phyloP scores from a whole-genome alignment of 2,113 vertebrate genomes.

The Clinocottus analis region DNA sequence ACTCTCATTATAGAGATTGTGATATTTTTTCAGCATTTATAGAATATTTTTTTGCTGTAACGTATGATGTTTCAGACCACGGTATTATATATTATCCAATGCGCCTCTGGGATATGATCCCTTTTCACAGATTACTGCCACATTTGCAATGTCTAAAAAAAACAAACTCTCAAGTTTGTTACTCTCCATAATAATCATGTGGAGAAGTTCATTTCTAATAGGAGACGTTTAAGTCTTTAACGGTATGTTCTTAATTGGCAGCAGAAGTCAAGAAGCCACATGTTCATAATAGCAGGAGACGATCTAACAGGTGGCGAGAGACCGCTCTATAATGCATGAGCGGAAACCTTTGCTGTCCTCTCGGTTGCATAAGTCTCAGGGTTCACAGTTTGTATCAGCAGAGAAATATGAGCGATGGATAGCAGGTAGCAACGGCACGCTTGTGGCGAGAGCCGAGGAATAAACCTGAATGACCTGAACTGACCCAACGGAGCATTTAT shows the following conservation, averaged over 20 bases:
- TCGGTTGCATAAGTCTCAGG: conserved; percentile 4
- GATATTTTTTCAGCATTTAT: no score
- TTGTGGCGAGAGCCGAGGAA: not conserved
- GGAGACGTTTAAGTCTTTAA: not conserved
- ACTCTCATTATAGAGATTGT: no score
- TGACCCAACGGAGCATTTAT: not conserved
- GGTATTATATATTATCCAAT: no score
- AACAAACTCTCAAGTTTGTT: no score
- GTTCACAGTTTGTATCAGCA: not conserved
- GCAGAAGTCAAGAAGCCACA: not conserved
- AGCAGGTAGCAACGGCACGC: no score
- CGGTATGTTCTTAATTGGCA: not conserved
- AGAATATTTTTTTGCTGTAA: no score
- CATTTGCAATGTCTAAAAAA: no score
- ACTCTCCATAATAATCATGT: no score
- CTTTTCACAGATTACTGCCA: no score
- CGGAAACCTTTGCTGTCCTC: conserved; percentile 13
- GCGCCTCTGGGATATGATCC: no score
- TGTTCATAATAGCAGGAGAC: conserved; percentile 27
- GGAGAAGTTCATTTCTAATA: no score
- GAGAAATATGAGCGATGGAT: not conserved
- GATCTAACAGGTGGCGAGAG: conserved; percentile 17
- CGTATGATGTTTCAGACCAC: no score
- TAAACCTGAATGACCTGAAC: not conserved
- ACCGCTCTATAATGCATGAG: conserved; percentile 26